phyloP scores from a whole-genome alignment of 2,797 vertebrate species.

The Ceyx erithaca region DNA sequence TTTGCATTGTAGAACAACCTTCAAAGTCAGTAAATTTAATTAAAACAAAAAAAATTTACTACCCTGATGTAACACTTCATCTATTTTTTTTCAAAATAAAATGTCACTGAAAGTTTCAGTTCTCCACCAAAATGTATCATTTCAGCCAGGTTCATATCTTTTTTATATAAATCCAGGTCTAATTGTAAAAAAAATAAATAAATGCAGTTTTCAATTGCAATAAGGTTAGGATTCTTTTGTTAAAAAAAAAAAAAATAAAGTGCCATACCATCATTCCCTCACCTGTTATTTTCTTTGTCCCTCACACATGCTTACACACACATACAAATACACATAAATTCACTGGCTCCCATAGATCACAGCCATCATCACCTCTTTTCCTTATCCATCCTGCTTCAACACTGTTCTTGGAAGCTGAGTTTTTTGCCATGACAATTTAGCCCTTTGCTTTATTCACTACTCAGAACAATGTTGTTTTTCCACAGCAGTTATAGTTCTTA shows the following conservation, averaged over 20 bases:
- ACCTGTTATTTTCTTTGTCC: not conserved
- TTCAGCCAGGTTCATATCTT: not conserved
- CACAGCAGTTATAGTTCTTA: not conserved
- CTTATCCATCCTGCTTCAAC: not conserved
- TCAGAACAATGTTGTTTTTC: not conserved
- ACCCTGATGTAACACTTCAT: not conserved
- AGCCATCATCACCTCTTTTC: not conserved
- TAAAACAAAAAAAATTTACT: no score
- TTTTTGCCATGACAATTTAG: not conserved
- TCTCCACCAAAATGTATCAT: not conserved
- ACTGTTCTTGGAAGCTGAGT: not conserved
- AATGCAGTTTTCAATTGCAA: not conserved
- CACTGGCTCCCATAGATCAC: not conserved
- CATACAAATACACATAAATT: not conserved
- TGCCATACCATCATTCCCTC: no score
- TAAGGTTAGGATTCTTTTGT: not conserved
- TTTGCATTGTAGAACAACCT: not conserved
- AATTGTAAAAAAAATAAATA: not conserved
- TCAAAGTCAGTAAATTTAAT: not conserved
- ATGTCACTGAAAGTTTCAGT: not conserved
- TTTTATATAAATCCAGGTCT: not conserved
- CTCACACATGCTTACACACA: rapidly evolving
- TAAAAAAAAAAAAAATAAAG: not conserved
- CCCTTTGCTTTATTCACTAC: not conserved
- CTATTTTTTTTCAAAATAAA: not conserved